Base-by-base conservation (phyloP, 2,888 invertebrate genomes). In the Sabatieria punctata region DNA sequence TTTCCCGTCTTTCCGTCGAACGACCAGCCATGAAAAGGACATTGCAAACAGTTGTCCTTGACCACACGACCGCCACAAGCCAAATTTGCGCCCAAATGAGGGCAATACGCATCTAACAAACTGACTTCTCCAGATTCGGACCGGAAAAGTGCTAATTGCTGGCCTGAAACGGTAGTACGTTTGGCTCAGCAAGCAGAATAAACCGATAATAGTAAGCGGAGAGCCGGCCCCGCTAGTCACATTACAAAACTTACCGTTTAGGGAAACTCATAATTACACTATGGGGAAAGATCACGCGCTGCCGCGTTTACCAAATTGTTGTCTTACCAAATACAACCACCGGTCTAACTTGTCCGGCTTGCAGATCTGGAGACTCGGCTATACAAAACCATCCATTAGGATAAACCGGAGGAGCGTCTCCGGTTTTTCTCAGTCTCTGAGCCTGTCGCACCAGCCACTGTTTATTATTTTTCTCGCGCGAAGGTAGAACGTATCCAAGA, bases 351-450 rank as follows among this genome's bases (percentile, higher is more conserved):
- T 74, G 70, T 0, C 75, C 59, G 2, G 47, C 72, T 35, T 44
- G 45, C 19, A 85, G 60, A 0, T 75, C 70, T 4, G 71, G 66
- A 2, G 79, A 79, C 61, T 85, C 85, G 0, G 77, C 68, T 1
- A 86, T 63, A 0, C 76, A 78, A 57, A 80, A 85, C 88, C 88
- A 88, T 0, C 86, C 86, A 60, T 88, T 86, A 0, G 86, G 86
- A 63, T 75, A 86, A 0, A 83, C 81, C 0, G 85, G 85, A 0
- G 85, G 85, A 2, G 82, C 63, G 1, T 72, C 69, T 0, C 82
- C 82, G 4, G 76, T 67, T 47, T 73, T 73, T 6, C 79, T 68
- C 8, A 15, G 8, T 30, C 15, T 30, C 30, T 30, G 30, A 8
- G 15, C 8, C 30, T 15, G 8, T 30, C 30, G 30, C 8, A 30